Evolutionary conservation across 1,140 invertebrate species (phyloP).

Genomic region (Agrilus planipennis): DNA sequence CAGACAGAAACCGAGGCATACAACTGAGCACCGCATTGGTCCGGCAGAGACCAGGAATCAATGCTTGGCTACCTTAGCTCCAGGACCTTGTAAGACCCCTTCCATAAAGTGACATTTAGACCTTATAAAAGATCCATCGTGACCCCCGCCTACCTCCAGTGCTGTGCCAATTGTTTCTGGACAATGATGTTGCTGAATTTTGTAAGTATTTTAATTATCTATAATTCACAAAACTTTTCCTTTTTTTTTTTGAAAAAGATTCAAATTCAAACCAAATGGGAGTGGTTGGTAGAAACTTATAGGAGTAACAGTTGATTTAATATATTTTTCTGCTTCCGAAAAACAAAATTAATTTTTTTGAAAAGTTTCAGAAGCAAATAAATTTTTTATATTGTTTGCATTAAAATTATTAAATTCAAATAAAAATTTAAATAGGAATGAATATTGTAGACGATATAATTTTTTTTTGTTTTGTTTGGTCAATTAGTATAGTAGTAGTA

Average conservation of each 20-base stretch:
- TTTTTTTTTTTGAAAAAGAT: background rate
- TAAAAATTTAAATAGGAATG: no score
- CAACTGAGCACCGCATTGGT: no score
- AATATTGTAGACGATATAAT: no score
- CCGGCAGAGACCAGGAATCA: slow-evolving; percentile 8
- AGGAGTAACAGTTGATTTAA: no score
- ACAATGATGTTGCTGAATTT: slow-evolving; percentile 16
- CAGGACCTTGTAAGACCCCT: slow-evolving; percentile 28
- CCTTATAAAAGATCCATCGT: slow-evolving; percentile 25
- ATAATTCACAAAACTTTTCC: background rate
- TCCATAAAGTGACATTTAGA: slow-evolving; percentile 13
- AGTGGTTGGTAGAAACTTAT: slow-evolving; percentile 1
- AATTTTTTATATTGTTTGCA: no score
- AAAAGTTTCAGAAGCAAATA: no score
- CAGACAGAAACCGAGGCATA: no score
- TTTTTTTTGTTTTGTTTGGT: no score
- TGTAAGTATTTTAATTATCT: slow-evolving; percentile 4
- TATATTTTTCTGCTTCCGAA: no score
- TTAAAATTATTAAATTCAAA: no score
- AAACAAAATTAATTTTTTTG: no score
- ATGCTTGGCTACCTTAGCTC: slow-evolving; percentile 9
- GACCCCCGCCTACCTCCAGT: slow-evolving; percentile 27
- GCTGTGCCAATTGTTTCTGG: slow-evolving; percentile 17
- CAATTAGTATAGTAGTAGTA: no score
- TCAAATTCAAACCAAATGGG: background rate